Percentiles rank a stretch among this genome's conserved stretches.
phyloP scores from a whole-genome alignment of 2,888 invertebrate species.

The Arctia plantaginis region DNA sequence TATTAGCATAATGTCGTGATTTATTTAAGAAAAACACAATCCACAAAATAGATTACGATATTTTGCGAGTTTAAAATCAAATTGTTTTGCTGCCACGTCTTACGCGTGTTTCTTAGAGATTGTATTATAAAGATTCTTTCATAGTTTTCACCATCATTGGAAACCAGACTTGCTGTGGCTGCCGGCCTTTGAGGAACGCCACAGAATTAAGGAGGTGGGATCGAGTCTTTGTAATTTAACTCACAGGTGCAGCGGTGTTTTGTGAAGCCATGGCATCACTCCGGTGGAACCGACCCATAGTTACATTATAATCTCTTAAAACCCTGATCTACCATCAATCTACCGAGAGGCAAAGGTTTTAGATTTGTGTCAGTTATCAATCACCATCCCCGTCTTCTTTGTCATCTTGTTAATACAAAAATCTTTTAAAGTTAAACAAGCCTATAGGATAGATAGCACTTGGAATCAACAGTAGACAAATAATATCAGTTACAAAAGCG shows the following conservation, averaged over 20 bases:
- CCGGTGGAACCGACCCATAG: no score
- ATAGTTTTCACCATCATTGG: background rate
- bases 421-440: background rate
- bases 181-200: no score
- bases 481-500: constrained; percentile 8
- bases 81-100: background rate
- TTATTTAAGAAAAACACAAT: constrained; percentile 8
- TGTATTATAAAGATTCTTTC: background rate
- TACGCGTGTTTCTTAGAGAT: background rate
- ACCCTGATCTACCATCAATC: background rate
- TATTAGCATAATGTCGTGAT: constrained; percentile 13
- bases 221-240: no score
- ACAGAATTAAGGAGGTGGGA: no score
- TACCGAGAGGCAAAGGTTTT: background rate
- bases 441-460: background rate
- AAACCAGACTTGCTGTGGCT: background rate
- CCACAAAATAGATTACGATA: background rate
- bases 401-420: background rate
- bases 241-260: no score
- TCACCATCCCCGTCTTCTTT: background rate
- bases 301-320: background rate
- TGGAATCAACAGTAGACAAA: background rate
- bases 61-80: background rate
- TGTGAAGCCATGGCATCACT: no score
- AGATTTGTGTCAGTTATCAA: background rate